Evolutionary conservation across 2,113 vertebrate genomes (phyloP).

Genomic region (Scophthalmus maximus): DNA sequence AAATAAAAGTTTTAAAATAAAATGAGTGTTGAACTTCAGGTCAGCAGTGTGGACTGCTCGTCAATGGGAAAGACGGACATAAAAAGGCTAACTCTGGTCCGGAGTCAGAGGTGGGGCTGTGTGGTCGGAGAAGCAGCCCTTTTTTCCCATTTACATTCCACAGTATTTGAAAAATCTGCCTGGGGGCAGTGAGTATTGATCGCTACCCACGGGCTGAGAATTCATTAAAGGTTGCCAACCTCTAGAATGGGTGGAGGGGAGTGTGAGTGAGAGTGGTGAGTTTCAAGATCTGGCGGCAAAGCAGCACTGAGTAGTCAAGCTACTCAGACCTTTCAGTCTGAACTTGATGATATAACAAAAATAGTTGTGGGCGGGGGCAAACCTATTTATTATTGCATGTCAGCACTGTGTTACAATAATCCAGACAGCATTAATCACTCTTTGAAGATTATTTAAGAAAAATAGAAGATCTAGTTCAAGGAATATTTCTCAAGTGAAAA

Average conservation of each 20-base stretch:
- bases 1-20: slow-evolving; percentile 27
- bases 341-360: background rate
- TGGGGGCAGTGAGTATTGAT: background rate
- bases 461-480: too few species aligned
- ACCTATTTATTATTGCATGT: too few species aligned
- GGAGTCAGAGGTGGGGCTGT: slow-evolving; percentile 15
- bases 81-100: slow-evolving; percentile 21
- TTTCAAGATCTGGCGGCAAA: slow-evolving; percentile 3
- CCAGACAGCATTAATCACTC: too few species aligned
- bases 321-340: too few species aligned
- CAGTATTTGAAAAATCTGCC: slow-evolving; percentile 32
- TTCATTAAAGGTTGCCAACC: slow-evolving; percentile 30
- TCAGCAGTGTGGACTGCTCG: slow-evolving; percentile 4
- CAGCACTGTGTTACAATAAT: too few species aligned
- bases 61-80: slow-evolving; percentile 3
- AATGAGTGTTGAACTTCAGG: slow-evolving; percentile 1
- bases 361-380: background rate
- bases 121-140: slow-evolving; percentile 2
- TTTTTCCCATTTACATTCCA: slow-evolving; percentile 24
- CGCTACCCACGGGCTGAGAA: slow-evolving; percentile 33
- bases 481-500: too few species aligned
- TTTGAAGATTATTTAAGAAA: too few species aligned
- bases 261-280: background rate
- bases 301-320: background rate
- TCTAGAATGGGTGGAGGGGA: background rate